Evolutionary conservation across 2,888 invertebrate species (phyloP), one percentile per base, ranked within the genome.

Genomic region (Eremobia ochroleuca): DNA sequence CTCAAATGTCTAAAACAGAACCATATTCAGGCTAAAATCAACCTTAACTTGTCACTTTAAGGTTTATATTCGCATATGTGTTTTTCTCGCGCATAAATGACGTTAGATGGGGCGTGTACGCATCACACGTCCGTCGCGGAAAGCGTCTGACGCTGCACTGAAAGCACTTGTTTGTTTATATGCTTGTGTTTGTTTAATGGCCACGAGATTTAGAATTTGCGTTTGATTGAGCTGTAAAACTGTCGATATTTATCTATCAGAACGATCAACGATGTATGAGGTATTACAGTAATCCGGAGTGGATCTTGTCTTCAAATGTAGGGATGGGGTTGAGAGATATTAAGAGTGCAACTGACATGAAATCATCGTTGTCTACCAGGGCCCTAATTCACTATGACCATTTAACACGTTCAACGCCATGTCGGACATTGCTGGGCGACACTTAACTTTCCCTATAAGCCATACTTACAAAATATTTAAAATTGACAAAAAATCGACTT

Each of bases 81-180:
- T 65, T 28, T 37, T 70, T 65, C 43, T 73, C 74, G 79, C 86
- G 85, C 82, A 79, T 72, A 78, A 82, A 83, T 87, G 88, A 90
- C 90, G 89, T 91, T 87, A 91, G 82, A 52, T 40, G 67, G 78
- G 77, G 73, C 80, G 77, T 81, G 85, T 78, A 73, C 82, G 82
- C 83, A 89, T 37, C 46, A 70, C 66, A 77, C 92, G 91, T 90
- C 87, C 81, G 88, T 76, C 80, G 76, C 89, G 88, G 78, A 79
- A 88, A 87, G 84, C 89, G 85, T 85, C 81, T 87, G 86, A 88
- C 86, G 90, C 85, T 84, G 88, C 83, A 94, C 94, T 94, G 91
- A 88, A 83, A 74, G 64, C 79, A 75, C 80, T 80, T 84, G 88
- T 87, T 91, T 92, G 91, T 92, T 91, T 89, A 85, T 86, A 79